These are phyloP conservation scores for Microplitis demolitor DNA, from an alignment of 1,140 invertebrate species.

Conservation along the genomic window DNA sequence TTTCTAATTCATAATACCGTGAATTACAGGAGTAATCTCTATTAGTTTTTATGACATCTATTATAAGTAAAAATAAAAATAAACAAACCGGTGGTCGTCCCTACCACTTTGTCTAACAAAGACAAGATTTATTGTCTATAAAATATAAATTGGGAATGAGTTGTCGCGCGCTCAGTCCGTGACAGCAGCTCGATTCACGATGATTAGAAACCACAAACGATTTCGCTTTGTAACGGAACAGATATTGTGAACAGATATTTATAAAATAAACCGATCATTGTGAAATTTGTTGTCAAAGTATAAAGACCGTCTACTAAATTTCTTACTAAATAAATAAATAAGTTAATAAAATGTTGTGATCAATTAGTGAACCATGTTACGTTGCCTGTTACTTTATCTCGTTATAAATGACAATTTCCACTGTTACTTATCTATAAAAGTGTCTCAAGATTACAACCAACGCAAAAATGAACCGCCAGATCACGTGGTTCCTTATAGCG, in stretches of 20 bases:
- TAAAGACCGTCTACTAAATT: background rate
- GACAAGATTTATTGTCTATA: slow-evolving; percentile 20
- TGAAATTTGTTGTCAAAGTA: slow-evolving; percentile 10
- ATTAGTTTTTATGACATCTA: background rate
- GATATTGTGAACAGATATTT: slow-evolving; percentile 12
- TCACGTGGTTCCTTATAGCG: slow-evolving; percentile 50
- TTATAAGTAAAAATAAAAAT: no score
- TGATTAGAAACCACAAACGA: slow-evolving; percentile 36
- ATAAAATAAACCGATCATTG: slow-evolving; percentile 11
- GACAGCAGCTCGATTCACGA: slow-evolving; percentile 35
- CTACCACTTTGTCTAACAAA: no score
- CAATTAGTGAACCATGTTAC: slow-evolving; percentile 16
- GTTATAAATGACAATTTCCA: background rate
- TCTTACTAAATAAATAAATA: no score
- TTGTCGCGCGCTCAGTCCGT: slow-evolving; percentile 42
- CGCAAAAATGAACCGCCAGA: slow-evolving; percentile 33
- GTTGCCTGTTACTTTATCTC: slow-evolving; percentile 17
- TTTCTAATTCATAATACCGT: no score
- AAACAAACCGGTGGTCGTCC: no score
- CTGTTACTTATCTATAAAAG: background rate
- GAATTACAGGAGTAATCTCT: background rate
- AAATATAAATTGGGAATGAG: slow-evolving; percentile 57
- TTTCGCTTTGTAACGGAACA: slow-evolving; percentile 24
- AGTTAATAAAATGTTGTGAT: slow-evolving; percentile 5
- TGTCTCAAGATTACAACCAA: slow-evolving; percentile 21